These are phyloP conservation scores for Sclerurus mexicanus DNA, from an alignment of 2,113 vertebrate genomes.

Conservation along the genomic window DNA sequence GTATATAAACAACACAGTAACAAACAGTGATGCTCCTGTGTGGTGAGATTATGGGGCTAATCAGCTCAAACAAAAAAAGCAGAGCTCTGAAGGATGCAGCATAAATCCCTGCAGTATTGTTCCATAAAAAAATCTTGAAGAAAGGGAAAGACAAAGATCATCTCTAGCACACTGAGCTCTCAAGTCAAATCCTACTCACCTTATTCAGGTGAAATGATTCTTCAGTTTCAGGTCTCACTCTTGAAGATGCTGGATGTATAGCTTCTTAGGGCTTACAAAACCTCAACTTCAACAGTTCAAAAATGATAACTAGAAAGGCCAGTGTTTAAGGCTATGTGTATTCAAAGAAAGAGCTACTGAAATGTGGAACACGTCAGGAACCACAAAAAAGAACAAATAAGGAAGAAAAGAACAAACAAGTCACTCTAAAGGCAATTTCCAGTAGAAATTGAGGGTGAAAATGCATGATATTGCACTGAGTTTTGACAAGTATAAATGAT, in stretches of 20 bases:
- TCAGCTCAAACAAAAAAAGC: not conserved
- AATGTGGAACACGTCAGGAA: not conserved
- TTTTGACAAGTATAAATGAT: not conserved
- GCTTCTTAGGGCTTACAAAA: not conserved
- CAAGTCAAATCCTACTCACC: not conserved
- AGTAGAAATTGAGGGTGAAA: not conserved
- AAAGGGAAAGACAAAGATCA: not conserved
- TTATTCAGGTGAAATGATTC: not conserved
- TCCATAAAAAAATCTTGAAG: not conserved
- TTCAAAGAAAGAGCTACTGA: not conserved
- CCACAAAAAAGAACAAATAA: not conserved
- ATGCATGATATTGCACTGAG: not conserved
- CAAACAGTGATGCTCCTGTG: not conserved
- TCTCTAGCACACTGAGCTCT: not conserved
- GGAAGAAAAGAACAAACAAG: too few relatives aligned
- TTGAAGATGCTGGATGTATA: not conserved
- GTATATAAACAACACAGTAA: not conserved
- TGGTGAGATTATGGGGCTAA: not conserved
- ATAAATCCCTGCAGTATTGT: not conserved
- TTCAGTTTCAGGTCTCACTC: not conserved
- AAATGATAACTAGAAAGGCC: not conserved
- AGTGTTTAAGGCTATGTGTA: not conserved
- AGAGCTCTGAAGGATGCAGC: not conserved
- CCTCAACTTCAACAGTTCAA: not conserved
- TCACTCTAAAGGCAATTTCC: not conserved